Conservation (phyloP, 2,113 vertebrate species). For the Hippolais icterina region DNA sequence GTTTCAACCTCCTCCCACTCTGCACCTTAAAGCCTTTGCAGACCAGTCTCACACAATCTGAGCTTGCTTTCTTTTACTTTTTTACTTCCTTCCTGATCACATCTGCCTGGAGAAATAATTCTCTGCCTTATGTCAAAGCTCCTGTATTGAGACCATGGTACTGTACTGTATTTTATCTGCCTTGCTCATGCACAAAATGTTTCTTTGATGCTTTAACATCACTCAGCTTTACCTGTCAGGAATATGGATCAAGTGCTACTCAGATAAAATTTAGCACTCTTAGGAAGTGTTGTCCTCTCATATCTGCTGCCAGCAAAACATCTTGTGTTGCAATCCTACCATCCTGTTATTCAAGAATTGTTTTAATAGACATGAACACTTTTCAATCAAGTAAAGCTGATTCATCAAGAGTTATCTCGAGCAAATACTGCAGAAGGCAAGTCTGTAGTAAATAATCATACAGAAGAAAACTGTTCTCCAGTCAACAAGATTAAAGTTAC, state of each 20-base stretch:
- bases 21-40: background rate
- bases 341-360: background rate
- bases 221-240: background rate
- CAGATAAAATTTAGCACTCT: background rate
- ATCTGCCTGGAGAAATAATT: background rate
- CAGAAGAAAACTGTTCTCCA: background rate
- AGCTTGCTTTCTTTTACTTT: background rate
- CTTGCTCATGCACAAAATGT: background rate
- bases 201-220: background rate
- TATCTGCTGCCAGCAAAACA: background rate
- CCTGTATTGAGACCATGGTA: background rate
- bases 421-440: background rate
- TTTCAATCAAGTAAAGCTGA: background rate
- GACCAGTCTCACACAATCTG: background rate
- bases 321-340: background rate
- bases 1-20: fast-evolving
- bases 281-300: background rate
- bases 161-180: background rate
- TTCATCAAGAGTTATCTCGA: background rate
- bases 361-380: background rate
- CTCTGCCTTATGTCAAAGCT: background rate
- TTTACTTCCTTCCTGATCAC: background rate
- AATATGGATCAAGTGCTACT: background rate
- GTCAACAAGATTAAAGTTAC: background rate
- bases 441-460: background rate